A percentile compares a stretch with the other conserved stretches of the same genome.
Evolutionary conservation across 2,888 invertebrate genomes (phyloP).

Genomic region (Cataglyphis rosenhaueri): DNA sequence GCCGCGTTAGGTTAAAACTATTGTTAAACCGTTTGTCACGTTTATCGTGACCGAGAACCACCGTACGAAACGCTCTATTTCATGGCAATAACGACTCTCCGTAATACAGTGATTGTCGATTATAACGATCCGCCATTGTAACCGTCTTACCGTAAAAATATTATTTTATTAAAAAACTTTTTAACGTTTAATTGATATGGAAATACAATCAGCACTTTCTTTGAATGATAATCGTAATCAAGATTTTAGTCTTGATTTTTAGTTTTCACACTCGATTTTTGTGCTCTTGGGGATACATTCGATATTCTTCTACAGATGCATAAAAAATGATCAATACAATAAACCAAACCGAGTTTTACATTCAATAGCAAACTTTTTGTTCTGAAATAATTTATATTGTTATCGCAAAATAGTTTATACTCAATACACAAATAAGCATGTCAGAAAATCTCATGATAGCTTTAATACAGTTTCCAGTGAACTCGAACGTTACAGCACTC

Average conservation of each 20-base stretch:
- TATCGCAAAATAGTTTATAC: neutral
- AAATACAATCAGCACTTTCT: neutral
- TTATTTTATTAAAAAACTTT: neutral
- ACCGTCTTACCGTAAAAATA: neutral
- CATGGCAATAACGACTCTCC: constrained; percentile 19
- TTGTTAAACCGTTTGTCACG: constrained; percentile 40
- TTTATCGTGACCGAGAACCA: constrained; percentile 23
- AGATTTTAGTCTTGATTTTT: neutral
- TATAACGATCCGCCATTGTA: constrained; percentile 21
- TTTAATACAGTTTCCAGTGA: constrained; percentile 1
- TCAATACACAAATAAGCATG: neutral
- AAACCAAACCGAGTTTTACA: neutral
- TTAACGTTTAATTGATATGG: neutral
- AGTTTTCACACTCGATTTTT: neutral
- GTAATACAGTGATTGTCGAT: neutral
- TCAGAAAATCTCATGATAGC: neutral
- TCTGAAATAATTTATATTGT: neutral
- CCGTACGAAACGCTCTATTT: neutral
- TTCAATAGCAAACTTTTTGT: neutral
- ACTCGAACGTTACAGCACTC: neutral
- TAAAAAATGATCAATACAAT: neutral
- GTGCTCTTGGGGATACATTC: neutral
- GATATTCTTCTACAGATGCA: neutral
- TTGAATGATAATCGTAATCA: constrained; percentile 7
- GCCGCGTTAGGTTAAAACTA: constrained; percentile 37